phyloP scores from a whole-genome alignment of 2,888 invertebrate genomes.

The Strigamia transsilvanica region DNA sequence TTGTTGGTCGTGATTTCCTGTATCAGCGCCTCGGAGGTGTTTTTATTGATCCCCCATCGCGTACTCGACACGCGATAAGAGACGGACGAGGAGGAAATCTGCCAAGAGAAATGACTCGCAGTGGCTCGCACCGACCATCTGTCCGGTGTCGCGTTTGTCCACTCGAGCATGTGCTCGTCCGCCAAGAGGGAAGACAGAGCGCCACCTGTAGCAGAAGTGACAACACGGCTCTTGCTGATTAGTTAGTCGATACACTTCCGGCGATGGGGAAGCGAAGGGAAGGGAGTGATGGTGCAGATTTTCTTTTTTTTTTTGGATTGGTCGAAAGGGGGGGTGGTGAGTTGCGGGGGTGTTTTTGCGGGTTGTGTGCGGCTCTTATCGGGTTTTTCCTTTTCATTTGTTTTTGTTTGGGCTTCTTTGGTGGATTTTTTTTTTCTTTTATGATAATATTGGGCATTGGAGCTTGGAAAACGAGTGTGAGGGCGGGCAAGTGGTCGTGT shows the following conservation, averaged over 20 bases:
- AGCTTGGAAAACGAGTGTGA: background rate
- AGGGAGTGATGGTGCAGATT: background rate
- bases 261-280: background rate
- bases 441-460: background rate
- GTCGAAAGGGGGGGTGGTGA: background rate
- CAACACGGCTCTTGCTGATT: background rate
- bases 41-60: slow-evolving; percentile 49
- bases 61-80: slow-evolving; percentile 28
- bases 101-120: slow-evolving; percentile 14
- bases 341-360: slow-evolving; percentile 16
- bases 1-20: slow-evolving; percentile 39
- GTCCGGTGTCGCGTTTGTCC: slow-evolving; percentile 26
- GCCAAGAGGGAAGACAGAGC: background rate
- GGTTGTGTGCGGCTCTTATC: slow-evolving; percentile 5
- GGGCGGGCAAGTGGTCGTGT: slow-evolving; percentile 23
- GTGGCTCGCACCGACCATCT: slow-evolving; percentile 19
- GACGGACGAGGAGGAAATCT: slow-evolving; percentile 35
- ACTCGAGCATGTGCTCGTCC: background rate
- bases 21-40: slow-evolving; percentile 48
- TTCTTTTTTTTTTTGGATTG: no score
- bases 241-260: background rate
- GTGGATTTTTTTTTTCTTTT: background rate
- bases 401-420: background rate
- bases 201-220: slow-evolving; percentile 3
- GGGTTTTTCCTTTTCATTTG: slow-evolving; percentile 15